Evolutionary conservation across 2,888 invertebrate species (phyloP), one percentile per base, ranked within the genome.

Genomic region (Meghimatium bilineatum): DNA sequence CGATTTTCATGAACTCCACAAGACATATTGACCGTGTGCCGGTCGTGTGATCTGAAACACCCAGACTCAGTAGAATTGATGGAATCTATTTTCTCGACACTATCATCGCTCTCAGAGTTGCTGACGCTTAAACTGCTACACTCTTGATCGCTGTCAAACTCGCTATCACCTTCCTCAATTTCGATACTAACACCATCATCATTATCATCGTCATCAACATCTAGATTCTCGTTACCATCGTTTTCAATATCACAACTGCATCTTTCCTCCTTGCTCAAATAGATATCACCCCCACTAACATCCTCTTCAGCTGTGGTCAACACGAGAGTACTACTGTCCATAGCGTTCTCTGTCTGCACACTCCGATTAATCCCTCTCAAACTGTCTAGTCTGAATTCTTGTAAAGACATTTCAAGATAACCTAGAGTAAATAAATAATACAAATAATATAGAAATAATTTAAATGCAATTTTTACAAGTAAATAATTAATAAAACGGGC

Each of bases 171-270:
- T n/a, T 80, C 80, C 17, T 71, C 72, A 0, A 72, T 32, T 52
- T 80, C 80, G 8, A 80, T 60, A n/a, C 72, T 80, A 23, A 72
- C 60, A 10, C 80, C 72, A n/a, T 72, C 56, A n/a, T 79, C 79
- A 52, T 49, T 34, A 3, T 52, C 52, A 52, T 36, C 49, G 29
- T 14, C 44, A 67, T n/a, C 29, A 20, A 29, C 1, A 32, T 66
- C 17, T 26, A 12, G 23, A 29, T 60, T 72, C 56, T 80, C 71
- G 12, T 60, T 52, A 23, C 0, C 20, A 32, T 2, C 23, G 2
- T 12, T 32, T 60, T 20, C n/a, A 10, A 56, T n/a, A 36, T n/a
- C 60, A 17, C 72, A n/a, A 38, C 56, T 72, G n/a, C n/a, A n/a
- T n/a, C 60, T 60, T 23, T 32, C 56, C 14, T 8, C 14, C 5